Percentiles rank a stretch among this genome's conserved stretches.
Conservation (phyloP, 2,113 vertebrate genomes). For the Leiothrix lutea region DNA sequence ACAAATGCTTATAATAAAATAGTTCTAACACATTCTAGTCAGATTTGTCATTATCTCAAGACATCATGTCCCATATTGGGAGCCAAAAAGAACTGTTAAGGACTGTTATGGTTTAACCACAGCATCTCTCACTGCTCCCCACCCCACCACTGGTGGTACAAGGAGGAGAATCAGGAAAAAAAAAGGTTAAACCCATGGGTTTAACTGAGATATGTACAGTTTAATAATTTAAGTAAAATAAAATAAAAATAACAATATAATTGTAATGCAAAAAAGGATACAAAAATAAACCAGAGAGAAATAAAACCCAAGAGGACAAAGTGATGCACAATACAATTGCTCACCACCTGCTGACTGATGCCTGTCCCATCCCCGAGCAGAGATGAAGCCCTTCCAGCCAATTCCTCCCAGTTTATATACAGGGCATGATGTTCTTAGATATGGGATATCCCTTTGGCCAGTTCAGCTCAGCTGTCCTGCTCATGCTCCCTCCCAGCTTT, state of each 20-base stretch:
- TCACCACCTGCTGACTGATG: neutral
- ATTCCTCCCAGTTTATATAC: neutral
- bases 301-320: neutral
- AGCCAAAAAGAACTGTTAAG: neutral
- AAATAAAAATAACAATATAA: neutral
- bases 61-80: neutral
- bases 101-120: neutral
- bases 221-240: neutral
- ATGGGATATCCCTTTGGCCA: neutral
- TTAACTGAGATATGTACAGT: neutral
- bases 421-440: neutral
- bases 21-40: neutral
- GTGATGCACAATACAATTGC: neutral
- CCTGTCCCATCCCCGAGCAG: fast-evolving
- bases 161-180: neutral
- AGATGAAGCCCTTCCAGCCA: neutral
- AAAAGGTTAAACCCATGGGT: neutral
- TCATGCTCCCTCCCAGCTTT: neutral
- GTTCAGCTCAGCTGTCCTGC: neutral
- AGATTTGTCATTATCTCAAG: neutral
- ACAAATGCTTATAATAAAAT: neutral
- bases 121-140: neutral
- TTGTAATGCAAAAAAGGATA: neutral
- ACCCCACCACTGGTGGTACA: neutral
- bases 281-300: neutral